phyloP scores from a whole-genome alignment of 2,797 vertebrate species.

The Carduelis carduelis region DNA sequence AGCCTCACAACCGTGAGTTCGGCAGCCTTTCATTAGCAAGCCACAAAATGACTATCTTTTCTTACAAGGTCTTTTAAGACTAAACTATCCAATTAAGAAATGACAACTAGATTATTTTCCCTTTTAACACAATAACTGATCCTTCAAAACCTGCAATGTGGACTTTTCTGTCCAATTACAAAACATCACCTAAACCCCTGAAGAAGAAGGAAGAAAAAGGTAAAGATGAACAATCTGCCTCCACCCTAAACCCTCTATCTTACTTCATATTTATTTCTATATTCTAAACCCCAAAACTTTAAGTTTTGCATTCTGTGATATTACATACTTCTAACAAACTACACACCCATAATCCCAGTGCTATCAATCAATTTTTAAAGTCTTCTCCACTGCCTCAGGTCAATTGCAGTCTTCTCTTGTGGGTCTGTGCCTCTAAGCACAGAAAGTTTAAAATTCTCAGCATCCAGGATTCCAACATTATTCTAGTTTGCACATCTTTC shows the following conservation, averaged over 20 bases:
- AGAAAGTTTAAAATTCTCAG: background rate
- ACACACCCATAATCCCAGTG: background rate
- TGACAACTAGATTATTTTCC: background rate
- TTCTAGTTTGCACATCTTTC: background rate
- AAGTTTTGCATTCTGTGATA: background rate
- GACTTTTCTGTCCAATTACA: background rate
- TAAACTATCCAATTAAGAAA: background rate
- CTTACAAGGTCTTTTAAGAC: background rate
- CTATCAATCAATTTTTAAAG: background rate
- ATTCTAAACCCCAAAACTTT: background rate
- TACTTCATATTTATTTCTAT: background rate
- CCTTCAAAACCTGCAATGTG: rapidly evolving
- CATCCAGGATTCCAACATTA: background rate
- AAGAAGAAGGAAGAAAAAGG: background rate
- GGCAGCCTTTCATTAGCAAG: background rate
- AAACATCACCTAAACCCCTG: background rate
- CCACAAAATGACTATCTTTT: background rate
- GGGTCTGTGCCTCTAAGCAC: background rate
- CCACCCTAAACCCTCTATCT: background rate
- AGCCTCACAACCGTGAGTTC: background rate
- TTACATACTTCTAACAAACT: background rate
- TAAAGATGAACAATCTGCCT: background rate
- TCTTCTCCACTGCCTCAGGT: background rate
- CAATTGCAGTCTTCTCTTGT: background rate
- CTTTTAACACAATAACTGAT: background rate